A percentile compares a stretch with the other conserved stretches of the same genome.
Conservation (phyloP, 2,888 invertebrate species). For the Sphaerophoria rueppellii region DNA sequence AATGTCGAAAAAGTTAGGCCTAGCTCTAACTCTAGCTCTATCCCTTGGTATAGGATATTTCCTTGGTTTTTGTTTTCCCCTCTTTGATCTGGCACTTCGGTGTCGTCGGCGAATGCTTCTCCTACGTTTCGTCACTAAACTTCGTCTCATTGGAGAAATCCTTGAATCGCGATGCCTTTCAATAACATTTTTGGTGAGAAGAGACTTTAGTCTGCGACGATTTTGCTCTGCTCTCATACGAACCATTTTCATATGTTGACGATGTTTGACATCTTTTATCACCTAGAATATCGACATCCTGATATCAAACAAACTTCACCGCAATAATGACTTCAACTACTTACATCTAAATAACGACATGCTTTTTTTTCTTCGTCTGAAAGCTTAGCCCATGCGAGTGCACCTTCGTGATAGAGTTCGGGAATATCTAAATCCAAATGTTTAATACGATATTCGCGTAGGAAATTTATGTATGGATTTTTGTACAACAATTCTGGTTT, state of each 20-base stretch:
- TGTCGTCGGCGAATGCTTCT: no score
- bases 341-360: constrained; percentile 40
- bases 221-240: not conserved
- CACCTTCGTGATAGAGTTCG: constrained; percentile 26
- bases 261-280: constrained; percentile 40
- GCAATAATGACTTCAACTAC: not conserved
- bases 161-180: not conserved
- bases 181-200: not conserved
- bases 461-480: constrained; percentile 62
- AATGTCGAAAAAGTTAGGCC: no score
- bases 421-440: constrained; percentile 44
- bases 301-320: not conserved
- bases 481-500: constrained; percentile 59
- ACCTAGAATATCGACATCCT: constrained; percentile 25
- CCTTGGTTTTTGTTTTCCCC: no score
- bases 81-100: no score
- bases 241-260: not conserved
- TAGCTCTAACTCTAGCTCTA: no score
- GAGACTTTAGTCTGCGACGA: not conserved
- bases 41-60: no score
- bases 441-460: constrained; percentile 53
- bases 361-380: not conserved
- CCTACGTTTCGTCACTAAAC: no score
- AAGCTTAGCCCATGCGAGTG: constrained; percentile 44
- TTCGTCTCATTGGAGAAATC: not conserved